These are phyloP conservation scores for Hirudo medicinalis DNA, from an alignment of 1,140 invertebrate species.

Conservation along the genomic window DNA sequence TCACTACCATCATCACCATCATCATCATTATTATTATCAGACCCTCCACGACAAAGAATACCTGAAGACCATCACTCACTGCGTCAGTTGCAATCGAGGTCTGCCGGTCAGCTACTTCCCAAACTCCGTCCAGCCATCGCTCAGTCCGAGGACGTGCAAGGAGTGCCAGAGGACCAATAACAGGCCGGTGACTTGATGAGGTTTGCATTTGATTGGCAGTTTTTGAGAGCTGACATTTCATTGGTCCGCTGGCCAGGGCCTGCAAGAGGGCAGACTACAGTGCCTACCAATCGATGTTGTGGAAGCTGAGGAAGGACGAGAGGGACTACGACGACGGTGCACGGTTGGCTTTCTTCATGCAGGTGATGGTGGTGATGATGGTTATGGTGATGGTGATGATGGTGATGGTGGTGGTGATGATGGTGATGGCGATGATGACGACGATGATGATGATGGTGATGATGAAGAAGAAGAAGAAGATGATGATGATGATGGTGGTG, in stretches of 20 bases:
- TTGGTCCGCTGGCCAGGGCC: background rate
- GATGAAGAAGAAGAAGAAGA: too few species aligned
- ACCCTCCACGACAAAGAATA: background rate
- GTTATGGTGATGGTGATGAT: background rate
- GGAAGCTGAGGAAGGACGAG: background rate
- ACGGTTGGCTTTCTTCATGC: conserved; percentile 3
- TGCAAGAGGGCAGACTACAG: background rate
- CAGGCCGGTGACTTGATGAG: background rate
- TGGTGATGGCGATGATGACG: too few species aligned
- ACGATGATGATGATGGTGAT: too few species aligned
- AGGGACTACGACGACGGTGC: conserved; percentile 1
- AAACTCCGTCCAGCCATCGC: background rate
- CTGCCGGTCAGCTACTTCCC: background rate
- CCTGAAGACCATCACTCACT: background rate
- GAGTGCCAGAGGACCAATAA: conserved; percentile 7
- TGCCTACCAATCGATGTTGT: background rate
- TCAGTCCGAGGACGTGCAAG: background rate
- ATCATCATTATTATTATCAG: background rate
- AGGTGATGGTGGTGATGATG: background rate
- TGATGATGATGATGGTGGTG: too few species aligned
- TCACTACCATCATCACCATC: background rate
- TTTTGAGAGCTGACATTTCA: too few species aligned
- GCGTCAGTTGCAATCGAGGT: background rate
- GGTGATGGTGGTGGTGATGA: too few species aligned
- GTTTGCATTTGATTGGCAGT: too few species aligned